These are phyloP conservation scores for Ditula angustiorana DNA, from an alignment of 2,888 invertebrate species.

Conservation along the genomic window DNA sequence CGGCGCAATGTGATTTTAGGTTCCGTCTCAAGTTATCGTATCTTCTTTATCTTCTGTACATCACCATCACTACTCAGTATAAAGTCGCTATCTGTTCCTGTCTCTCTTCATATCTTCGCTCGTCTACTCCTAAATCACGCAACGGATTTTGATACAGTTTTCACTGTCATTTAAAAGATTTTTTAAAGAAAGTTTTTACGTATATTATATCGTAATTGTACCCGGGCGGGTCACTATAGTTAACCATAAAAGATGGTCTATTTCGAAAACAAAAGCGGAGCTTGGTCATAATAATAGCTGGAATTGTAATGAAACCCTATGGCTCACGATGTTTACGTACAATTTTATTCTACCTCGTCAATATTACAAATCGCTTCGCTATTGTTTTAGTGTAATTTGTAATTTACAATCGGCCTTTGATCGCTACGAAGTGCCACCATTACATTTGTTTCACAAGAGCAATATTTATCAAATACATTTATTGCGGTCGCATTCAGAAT, in stretches of 20 bases:
- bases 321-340: not conserved
- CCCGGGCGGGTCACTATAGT: no score
- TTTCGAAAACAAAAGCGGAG: not conserved
- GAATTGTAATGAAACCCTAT: not conserved
- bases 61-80: no score
- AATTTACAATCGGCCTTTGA: constrained; percentile 72
- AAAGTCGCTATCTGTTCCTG: no score
- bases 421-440: constrained; percentile 68
- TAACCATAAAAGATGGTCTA: not conserved
- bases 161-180: no score
- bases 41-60: no score
- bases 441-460: constrained; percentile 78
- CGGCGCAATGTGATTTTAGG: not conserved
- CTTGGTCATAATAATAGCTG: not conserved
- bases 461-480: constrained; percentile 82
- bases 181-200: no score
- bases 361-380: constrained; percentile 10
- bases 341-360: constrained; percentile 13
- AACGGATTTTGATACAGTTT: no score
- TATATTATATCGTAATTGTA: no score
- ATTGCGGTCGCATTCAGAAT: constrained; percentile 76
- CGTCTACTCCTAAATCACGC: no score
- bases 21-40: not conserved
- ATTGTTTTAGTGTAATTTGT: constrained; percentile 55
- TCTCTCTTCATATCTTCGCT: no score